Evolutionary conservation across 2,797 vertebrate species (phyloP), one percentile per base, ranked within the genome.

Genomic region (Pachyuromys duprasi): DNA sequence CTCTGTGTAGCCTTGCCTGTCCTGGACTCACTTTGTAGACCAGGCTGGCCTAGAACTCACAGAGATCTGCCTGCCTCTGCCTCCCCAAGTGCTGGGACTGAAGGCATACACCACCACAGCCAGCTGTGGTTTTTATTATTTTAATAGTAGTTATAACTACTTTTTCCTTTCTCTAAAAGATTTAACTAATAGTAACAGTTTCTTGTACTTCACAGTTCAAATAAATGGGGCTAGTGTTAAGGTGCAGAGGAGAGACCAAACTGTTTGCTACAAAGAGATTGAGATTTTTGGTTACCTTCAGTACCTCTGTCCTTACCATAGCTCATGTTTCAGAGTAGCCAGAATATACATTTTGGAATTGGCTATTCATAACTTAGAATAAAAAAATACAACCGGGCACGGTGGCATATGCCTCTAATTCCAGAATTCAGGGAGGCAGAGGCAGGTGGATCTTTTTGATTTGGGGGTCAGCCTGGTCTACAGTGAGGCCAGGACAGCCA

Each of bases 131-230:
- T 45, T 45, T 74, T 55, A 12, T 49, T 18, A 24, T 60, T 86
- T 94, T 82, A 70, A 76, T 81, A 55, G 82, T 53, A 91, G 18
- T 89, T 92, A 89, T 24, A 89, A 24, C 86, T 89, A 39, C 45
- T 63, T 49, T 74, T 82, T 82, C 63, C 26, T 74, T 74, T 75
- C 39, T 45, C 74, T 75, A 75, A 75, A 75, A 75, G 42, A 75
- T 45, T 75, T 75, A 75, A 75, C 26, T 26, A 49, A 42, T 75
- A 75, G 7, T 45, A 75, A 74, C 24, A 45, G 74, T 28, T 75
- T 75, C 60, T 45, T 63, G 60, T 18, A 42, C 26, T 83, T 45
- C 39, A 20, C 28, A 39, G 60, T 63, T 42, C 8, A 42, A 82
- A 63, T 63, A 42, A 82, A 82, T 17, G 15, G 14, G 8, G 8